A percentile compares a stretch with the other conserved stretches of the same genome.
phyloP scores from a whole-genome alignment of 2,888 invertebrate species.

The Atethmia centrago region DNA sequence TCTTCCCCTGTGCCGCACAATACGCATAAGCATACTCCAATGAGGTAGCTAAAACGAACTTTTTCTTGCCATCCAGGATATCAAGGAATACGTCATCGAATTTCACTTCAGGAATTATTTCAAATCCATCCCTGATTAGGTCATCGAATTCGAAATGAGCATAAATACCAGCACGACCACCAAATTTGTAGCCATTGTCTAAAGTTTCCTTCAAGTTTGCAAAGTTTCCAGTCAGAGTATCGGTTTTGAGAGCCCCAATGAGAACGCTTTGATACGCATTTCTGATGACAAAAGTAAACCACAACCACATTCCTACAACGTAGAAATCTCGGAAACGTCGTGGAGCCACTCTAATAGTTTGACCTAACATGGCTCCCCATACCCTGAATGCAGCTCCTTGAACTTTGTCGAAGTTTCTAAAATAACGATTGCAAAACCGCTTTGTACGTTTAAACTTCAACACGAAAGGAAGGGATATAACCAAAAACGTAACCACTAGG shows the following conservation, averaged over 20 bases:
- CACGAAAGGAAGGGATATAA: constrained; percentile 76
- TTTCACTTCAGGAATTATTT: constrained; percentile 75
- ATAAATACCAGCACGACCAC: constrained; percentile 78
- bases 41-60: constrained; percentile 80
- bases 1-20: constrained; percentile 76
- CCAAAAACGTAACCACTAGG: constrained; percentile 73
- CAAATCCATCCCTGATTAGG: constrained; percentile 74
- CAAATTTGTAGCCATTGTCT: constrained; percentile 77
- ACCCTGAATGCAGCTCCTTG: constrained; percentile 76
- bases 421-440: constrained; percentile 73
- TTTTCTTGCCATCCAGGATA: constrained; percentile 74
- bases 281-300: constrained; percentile 83
- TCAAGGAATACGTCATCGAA: constrained; percentile 77
- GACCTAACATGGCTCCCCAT: constrained; percentile 82
- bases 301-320: constrained; percentile 80
- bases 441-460: constrained; percentile 73
- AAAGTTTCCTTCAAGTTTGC: constrained; percentile 76
- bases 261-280: constrained; percentile 84
- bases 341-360: constrained; percentile 78
- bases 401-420: constrained; percentile 75
- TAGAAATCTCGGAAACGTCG: constrained; percentile 82
- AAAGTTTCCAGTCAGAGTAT: constrained; percentile 77
- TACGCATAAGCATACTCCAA: constrained; percentile 81
- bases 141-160: constrained; percentile 81
- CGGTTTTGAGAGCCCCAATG: constrained; percentile 82